These are phyloP conservation scores for Acleris emargana DNA, from an alignment of 2,888 invertebrate species.

Conservation along the genomic window DNA sequence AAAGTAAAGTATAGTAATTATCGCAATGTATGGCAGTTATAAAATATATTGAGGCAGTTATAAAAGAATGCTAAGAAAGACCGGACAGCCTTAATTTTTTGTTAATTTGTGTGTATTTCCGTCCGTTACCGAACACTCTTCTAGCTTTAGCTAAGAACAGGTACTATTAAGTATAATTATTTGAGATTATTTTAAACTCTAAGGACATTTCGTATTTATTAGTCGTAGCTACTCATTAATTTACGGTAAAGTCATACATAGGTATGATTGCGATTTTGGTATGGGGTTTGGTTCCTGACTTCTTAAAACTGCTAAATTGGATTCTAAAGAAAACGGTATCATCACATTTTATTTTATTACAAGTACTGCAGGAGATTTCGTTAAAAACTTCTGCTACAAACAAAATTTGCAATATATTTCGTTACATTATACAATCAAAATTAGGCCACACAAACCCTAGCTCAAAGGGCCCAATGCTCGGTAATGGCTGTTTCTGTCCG, in stretches of 20 bases:
- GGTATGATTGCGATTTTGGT: constrained; percentile 15
- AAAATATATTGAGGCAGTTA: constrained; percentile 43
- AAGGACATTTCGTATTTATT: constrained; percentile 58
- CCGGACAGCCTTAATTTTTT: constrained; percentile 68
- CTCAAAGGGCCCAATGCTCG: background rate
- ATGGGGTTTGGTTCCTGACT: constrained; percentile 50
- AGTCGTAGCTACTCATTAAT: constrained; percentile 56
- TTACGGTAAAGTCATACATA: constrained; percentile 54
- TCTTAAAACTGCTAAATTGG: background rate
- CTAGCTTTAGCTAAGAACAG: constrained; percentile 73
- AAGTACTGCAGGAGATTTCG: too few species aligned
- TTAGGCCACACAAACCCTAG: too few species aligned
- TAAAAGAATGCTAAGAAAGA: constrained; percentile 55
- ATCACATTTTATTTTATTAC: background rate
- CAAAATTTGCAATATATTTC: too few species aligned
- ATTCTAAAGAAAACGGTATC: background rate
- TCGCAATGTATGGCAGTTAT: constrained; percentile 68
- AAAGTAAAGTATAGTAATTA: constrained; percentile 73
- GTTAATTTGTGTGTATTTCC: constrained; percentile 81
- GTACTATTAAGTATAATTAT: constrained; percentile 59
- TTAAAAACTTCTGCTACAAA: too few species aligned
- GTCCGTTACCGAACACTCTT: constrained; percentile 81
- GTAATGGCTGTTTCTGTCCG: background rate
- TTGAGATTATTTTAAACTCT: constrained; percentile 59
- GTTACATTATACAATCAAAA: too few species aligned